These are phyloP conservation scores for Schizopygopsis pylzovi DNA, from an alignment of 2,797 vertebrate species.

Conservation along the genomic window DNA sequence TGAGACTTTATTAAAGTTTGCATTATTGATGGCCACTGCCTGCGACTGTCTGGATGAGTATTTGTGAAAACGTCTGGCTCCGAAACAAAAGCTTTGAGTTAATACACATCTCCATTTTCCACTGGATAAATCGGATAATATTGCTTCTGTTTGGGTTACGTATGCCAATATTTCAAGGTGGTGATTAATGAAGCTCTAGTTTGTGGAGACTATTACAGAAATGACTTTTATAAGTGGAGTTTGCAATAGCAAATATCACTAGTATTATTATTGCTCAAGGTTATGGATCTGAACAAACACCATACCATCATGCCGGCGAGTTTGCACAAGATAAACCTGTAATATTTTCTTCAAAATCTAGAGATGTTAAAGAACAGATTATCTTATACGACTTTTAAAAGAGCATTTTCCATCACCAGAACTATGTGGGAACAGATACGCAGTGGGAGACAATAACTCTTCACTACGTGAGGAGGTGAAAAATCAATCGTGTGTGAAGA, in stretches of 20 bases:
- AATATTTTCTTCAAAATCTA: neutral
- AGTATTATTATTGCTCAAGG: neutral
- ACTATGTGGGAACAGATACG: neutral
- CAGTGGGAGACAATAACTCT: neutral
- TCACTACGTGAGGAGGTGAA: neutral
- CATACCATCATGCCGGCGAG: no score
- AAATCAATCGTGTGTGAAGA: neutral
- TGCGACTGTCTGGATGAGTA: constrained; percentile 19
- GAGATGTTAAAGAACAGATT: neutral
- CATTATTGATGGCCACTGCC: constrained; percentile 43
- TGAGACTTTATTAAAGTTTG: constrained; percentile 49
- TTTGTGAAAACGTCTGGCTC: constrained; percentile 13
- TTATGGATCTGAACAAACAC: neutral
- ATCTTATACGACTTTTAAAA: neutral
- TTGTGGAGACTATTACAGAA: neutral
- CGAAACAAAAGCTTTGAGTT: constrained; percentile 30
- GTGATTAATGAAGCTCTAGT: constrained; percentile 17
- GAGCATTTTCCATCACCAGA: neutral
- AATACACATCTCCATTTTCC: constrained; percentile 19
- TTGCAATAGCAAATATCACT: neutral
- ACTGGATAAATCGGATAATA: constrained; percentile 1
- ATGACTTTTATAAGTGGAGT: neutral
- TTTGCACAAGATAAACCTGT: neutral
- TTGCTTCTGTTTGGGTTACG: neutral
- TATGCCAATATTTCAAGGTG: constrained; percentile 1